Base-by-base conservation (phyloP, 2,797 vertebrate species). In the Denticeps clupeoides region DNA sequence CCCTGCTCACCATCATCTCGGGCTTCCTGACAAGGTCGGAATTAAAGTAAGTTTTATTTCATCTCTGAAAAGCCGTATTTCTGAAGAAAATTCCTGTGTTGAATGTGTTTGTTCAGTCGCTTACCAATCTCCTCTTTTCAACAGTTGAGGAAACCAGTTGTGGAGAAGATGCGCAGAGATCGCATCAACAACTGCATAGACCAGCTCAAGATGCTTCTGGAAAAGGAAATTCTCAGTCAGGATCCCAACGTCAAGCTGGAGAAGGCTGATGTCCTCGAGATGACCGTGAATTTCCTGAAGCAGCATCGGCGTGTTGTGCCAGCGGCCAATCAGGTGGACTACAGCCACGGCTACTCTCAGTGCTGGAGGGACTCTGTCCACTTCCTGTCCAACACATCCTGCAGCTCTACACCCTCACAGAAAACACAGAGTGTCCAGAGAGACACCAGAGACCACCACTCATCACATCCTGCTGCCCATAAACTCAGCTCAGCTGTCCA, bases 101-200 rank as follows among this genome's bases (percentile, higher is more conserved):
- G n/a, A n/a, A n/a, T n/a, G n/a, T n/a, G n/a, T n/a, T n/a, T n/a
- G n/a, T n/a, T n/a, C n/a, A n/a, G n/a, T n/a, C n/a, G n/a, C n/a
- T n/a, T n/a, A n/a, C n/a, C n/a, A n/a, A n/a, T n/a, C 59, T 26
- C 22, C 26, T 42, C 38, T 40, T 33, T 21, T 8, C 55, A 12
- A 42, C 69, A 93, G 90, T 42, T 89, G 41, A 82, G 88, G 55
- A 90, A 93, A 58, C 88, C 88, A 5, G 12, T 77, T 1, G 80
- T 88, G 59, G 84, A 87, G 59, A 88, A 88, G 67, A 83, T 83
- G 79, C 83, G 81, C 35, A 55, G 82, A 55, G 82, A 86, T 63
- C 79, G 82, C 50, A 86, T 86, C 66, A 88, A 88, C 72, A 74
- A 52, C 64, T 81, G 82, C 70, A 87, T 86, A n/a, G 82, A 85